Percentiles rank a stretch among this genome's conserved stretches.
Evolutionary conservation across 1,140 invertebrate species (phyloP).

Genomic region (Calliopsis andreniformis): DNA sequence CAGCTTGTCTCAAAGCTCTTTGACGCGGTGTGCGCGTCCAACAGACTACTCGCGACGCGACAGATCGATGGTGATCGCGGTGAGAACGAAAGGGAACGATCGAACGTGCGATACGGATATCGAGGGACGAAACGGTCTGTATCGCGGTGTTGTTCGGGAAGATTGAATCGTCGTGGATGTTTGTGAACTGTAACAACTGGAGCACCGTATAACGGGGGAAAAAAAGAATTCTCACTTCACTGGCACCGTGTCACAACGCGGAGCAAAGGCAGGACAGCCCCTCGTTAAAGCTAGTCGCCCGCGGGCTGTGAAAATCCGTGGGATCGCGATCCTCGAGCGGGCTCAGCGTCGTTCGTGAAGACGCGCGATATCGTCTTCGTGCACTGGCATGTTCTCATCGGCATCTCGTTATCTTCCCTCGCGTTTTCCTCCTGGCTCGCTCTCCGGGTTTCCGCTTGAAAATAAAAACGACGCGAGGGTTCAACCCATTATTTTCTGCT

Average conservation of each 20-base stretch:
- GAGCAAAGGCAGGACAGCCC: background rate
- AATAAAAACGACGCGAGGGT: slow-evolving; percentile 47
- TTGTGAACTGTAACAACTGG: too few relatives aligned
- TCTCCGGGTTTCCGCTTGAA: slow-evolving; percentile 3
- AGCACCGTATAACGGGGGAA: background rate
- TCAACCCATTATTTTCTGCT: slow-evolving; percentile 74
- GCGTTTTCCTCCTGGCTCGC: background rate
- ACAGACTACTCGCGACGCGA: too few relatives aligned
- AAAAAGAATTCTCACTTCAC: slow-evolving; percentile 36
- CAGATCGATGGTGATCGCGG: background rate
- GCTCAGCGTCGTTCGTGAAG: slow-evolving; percentile 29
- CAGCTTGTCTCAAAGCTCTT: too few relatives aligned
- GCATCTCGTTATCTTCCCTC: slow-evolving; percentile 26
- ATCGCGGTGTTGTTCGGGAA: background rate
- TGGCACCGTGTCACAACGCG: slow-evolving; percentile 44
- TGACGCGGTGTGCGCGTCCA: too few relatives aligned
- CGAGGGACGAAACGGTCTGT: too few relatives aligned
- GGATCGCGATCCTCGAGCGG: slow-evolving; percentile 24
- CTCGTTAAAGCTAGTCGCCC: slow-evolving; percentile 25
- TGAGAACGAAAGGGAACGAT: background rate
- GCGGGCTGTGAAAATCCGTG: slow-evolving; percentile 38
- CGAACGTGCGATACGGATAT: background rate
- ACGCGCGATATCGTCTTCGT: slow-evolving; percentile 35
- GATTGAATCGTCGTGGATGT: background rate
- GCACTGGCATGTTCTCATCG: slow-evolving; percentile 34